Conservation (phyloP, 2,888 invertebrate species). For the Morpho deidamia region DNA sequence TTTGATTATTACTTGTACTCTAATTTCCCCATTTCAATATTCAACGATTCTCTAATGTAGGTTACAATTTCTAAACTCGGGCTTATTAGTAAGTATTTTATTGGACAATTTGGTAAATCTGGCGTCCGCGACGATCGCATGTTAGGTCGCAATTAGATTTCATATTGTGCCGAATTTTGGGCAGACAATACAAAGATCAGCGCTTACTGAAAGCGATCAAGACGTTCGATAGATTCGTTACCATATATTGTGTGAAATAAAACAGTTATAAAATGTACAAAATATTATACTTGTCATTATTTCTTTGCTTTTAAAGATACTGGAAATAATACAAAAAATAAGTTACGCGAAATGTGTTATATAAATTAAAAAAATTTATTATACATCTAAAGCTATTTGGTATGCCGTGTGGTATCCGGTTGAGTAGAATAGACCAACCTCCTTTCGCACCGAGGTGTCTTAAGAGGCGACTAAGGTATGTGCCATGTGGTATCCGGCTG, state of each 20-base stretch:
- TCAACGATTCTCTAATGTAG: background rate
- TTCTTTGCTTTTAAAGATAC: too few species aligned
- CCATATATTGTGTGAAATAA: background rate
- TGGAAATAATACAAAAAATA: too few species aligned
- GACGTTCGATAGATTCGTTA: background rate
- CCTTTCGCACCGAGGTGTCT: too few species aligned
- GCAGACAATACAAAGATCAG: constrained; percentile 24
- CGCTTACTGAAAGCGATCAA: constrained; percentile 17
- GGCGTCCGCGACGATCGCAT: constrained; percentile 37
- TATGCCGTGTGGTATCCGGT: too few species aligned
- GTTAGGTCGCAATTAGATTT: constrained; percentile 39
- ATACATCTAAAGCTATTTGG: too few species aligned
- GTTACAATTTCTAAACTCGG: constrained; percentile 2
- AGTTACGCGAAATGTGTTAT: too few species aligned
- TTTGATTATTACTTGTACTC: background rate
- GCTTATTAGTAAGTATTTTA: constrained; percentile 7
- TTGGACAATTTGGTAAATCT: constrained; percentile 12
- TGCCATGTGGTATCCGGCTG: too few species aligned
- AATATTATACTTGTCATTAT: too few species aligned
- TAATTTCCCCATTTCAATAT: background rate
- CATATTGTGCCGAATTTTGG: constrained; percentile 35
- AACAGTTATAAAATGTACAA: background rate
- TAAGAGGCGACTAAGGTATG: too few species aligned
- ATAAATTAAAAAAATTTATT: too few species aligned
- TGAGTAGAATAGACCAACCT: too few species aligned